These are phyloP conservation scores for Clytia hemisphaerica DNA, from an alignment of 30 jellyfish, hydroid and myxozoan genomes.

Conservation along the genomic window DNA sequence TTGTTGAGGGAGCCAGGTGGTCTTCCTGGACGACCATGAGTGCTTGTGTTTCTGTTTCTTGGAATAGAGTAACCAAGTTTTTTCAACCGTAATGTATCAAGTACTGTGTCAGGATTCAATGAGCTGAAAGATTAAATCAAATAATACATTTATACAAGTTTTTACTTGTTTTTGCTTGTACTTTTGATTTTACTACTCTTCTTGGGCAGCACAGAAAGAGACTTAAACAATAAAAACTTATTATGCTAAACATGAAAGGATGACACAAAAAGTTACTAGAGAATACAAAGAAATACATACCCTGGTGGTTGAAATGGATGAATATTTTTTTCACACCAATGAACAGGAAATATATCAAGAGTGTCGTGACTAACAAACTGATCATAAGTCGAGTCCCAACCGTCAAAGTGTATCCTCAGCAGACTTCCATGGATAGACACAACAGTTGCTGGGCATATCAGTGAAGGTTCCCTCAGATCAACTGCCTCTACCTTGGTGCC, in stretches of 20 bases:
- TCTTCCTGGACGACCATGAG: constrained; percentile 34
- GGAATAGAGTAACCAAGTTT: constrained; percentile 19
- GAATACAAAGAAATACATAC: constrained; percentile 25
- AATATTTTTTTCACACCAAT: constrained; percentile 92
- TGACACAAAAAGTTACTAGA: not conserved
- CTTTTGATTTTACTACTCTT: too few species aligned
- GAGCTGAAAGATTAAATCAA: constrained; percentile 43
- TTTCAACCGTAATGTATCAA: constrained; percentile 63
- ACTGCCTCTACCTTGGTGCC: constrained; percentile 98
- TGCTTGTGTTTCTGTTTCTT: not conserved
- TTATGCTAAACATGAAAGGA: too few species aligned
- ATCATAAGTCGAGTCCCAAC: constrained; percentile 96
- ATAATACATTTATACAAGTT: too few species aligned
- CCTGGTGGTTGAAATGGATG: constrained; percentile 98
- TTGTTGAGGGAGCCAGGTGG: constrained; percentile 43
- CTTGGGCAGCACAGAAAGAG: too few species aligned
- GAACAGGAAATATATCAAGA: constrained; percentile 86
- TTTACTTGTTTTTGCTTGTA: too few species aligned
- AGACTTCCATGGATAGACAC: constrained; percentile 74
- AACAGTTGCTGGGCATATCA: constrained; percentile 92
- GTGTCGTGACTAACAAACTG: constrained; percentile 90
- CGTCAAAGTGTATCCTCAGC: constrained; percentile 93
- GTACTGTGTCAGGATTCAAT: constrained; percentile 71
- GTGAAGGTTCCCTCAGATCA: constrained; percentile 94
- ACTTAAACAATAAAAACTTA: too few species aligned